Evolutionary conservation across 2,888 invertebrate genomes (phyloP), one percentile per base, ranked within the genome.

Genomic region (Scaptomyza caliginosa): DNA sequence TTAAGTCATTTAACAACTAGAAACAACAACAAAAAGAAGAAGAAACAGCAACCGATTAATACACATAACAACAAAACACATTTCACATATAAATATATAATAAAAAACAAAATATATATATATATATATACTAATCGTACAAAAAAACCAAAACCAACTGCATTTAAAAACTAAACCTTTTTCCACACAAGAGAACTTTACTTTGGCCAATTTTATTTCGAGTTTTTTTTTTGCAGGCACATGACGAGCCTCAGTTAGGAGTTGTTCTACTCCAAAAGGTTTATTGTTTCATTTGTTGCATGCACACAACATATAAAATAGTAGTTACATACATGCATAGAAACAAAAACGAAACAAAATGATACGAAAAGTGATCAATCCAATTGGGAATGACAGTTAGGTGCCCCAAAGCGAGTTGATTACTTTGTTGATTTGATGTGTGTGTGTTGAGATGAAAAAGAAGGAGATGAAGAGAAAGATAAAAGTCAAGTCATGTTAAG

Each of bases 1-100:
- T 80, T 77, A 85, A 88, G 83, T 86, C 78, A 87, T 80, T 74
- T 52, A 59, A 80, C n/a, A n/a, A 75, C 63, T 68, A 69, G 59
- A 34, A 34, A 30, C 26, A 52, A 59, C 36, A 36, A 30, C 40
- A 49, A 56, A 32, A 32, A 58, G 11, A 45, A 50, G 7, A 50
- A 58, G n/a, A 67, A 46, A 51, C 66, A 57, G 34, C 70, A 78
- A 58, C 56, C 48, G 54, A 62, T 36, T 26, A 34, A 28, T 16
- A 30, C 60, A 34, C 57, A 49, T 46, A 60, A 48, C 30, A 34
- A 46, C 56, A 30, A 50, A n/a, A 69, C 45, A 70, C 63, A 68
- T 69, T 72, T 73, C 63, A n/a, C n/a, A 73, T 66, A 51, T 67
- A 62, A 68, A 38, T 30, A 21, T 13, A 13, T 16, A 26, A 17